Evolutionary conservation across 92 coral and sea anemone genomes (phyloP).

Genomic region (Epizoanthus stellaris): DNA sequence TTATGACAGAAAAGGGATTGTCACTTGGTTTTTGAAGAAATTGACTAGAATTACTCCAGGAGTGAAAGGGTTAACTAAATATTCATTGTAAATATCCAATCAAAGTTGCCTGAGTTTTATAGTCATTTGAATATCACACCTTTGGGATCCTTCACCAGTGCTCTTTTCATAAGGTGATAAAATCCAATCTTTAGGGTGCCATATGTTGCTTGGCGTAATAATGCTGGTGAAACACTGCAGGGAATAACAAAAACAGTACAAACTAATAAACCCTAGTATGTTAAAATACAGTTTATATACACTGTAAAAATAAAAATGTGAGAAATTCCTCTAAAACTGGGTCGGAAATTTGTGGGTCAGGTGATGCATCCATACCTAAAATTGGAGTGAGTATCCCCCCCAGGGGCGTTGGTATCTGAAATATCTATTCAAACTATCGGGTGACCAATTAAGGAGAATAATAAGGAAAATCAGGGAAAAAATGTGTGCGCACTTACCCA

Average conservation of each 20-base stretch:
- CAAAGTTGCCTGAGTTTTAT: background rate
- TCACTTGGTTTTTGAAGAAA: too few species aligned
- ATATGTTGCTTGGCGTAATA: conserved; percentile 95
- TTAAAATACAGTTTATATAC: background rate
- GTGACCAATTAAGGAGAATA: too few species aligned
- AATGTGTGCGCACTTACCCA: conserved; percentile 65
- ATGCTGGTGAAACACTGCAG: conserved; percentile 92
- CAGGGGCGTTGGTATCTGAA: too few species aligned
- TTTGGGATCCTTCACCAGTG: conserved; percentile 83
- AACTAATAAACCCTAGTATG: background rate
- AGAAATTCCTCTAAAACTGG: too few species aligned
- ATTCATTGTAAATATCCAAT: background rate
- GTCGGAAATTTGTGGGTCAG: too few species aligned
- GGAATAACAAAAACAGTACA: background rate
- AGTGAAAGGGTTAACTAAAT: background rate
- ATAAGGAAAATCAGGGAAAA: too few species aligned
- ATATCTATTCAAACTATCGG: too few species aligned
- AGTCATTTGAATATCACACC: conserved; percentile 46
- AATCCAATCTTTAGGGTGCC: conserved; percentile 96
- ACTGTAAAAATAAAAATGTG: background rate
- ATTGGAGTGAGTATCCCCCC: too few species aligned
- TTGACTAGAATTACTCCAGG: too few species aligned
- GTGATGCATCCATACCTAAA: too few species aligned
- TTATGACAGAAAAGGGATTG: too few species aligned
- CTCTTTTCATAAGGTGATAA: conserved; percentile 91